A percentile compares a stretch with the other conserved stretches of the same genome.
These are phyloP conservation scores for Aurelia sp. DNA, from an alignment of 30 jellyfish, hydroid and myxozoan genomes.

Conservation along the genomic window DNA sequence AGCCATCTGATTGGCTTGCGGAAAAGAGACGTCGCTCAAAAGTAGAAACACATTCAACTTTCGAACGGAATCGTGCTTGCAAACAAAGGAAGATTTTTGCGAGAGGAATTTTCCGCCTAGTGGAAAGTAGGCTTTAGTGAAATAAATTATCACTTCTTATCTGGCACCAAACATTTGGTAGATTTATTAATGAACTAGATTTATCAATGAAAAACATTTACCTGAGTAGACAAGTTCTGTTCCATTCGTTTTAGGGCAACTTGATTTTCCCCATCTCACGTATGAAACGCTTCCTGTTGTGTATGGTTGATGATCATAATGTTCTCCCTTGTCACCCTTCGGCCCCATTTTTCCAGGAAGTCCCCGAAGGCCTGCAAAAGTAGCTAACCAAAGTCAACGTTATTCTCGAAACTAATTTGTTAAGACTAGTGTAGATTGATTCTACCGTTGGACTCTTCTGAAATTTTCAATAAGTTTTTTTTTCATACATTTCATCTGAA, in stretches of 20 bases:
- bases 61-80: too few species aligned
- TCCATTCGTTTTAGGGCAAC: slow-evolving; percentile 67
- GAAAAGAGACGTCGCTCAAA: too few species aligned
- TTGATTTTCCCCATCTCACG: slow-evolving; percentile 89
- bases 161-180: neutral
- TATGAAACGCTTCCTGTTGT: slow-evolving; percentile 55
- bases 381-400: neutral
- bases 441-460: too few species aligned
- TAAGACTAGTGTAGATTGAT: too few species aligned
- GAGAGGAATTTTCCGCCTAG: too few species aligned
- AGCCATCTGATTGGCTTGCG: too few species aligned
- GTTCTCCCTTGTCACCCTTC: slow-evolving; percentile 18
- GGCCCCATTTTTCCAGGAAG: slow-evolving; percentile 44
- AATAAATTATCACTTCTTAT: neutral
- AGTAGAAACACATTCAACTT: too few species aligned
- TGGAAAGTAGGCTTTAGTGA: too few species aligned
- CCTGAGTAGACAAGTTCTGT: slow-evolving; percentile 62
- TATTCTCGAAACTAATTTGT: too few species aligned
- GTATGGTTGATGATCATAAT: slow-evolving; percentile 12
- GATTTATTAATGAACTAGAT: neutral
- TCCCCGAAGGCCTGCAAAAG: slow-evolving; percentile 40
- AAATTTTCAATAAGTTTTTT: too few species aligned
- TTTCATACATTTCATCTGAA: too few species aligned
- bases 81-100: too few species aligned
- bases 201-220: neutral